Evolutionary conservation across 1,140 invertebrate species (phyloP), one percentile per base, ranked within the genome.

Genomic region (Aphaenogaster rudis): DNA sequence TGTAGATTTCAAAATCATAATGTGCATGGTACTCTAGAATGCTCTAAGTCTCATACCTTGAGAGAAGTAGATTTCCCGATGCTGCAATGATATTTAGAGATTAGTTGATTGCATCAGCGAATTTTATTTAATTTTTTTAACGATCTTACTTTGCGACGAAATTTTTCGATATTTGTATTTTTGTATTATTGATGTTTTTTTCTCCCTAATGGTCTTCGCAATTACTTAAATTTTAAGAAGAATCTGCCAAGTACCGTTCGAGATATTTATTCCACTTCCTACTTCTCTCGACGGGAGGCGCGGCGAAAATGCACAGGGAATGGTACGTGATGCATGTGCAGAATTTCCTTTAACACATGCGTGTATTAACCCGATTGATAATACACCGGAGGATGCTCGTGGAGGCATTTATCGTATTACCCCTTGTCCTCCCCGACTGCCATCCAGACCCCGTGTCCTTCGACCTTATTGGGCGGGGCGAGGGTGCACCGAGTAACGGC

Each of bases 391-490:
- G 84, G 84, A 91, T 87, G 89, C 89, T 66, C 79, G 74, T 89
- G 74, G 78, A 79, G 81, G 87, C 87, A 77, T 88, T 89, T 82
- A 72, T 91, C 82, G 52, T 88, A 80, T 52, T 88, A 89, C 63
- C 21, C 61, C 63, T 72, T 36, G 54, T 63, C 39, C 59, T 45
- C 69, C 79, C 57, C 28, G 9, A 86, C 50, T 64, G 85, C 64
- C 86, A 57, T 89, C 85, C 87, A 54, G 54, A 77, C 63, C 28
- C 76, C 80, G 71, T 91, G 64, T 89, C 90, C 90, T 91, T 52
- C 76, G 81, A 91, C 90, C 90, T 91, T 88, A 91, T 91, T 91
- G 90, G 90, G 90, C 88, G 90, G 90, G 90, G 90, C 90, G 90
- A 91, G 88, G 90, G 90, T 91, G 86, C 89, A 91, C 88, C 85